phyloP scores from a whole-genome alignment of 2,113 vertebrate genomes.

The Mesitornis unicolor region DNA sequence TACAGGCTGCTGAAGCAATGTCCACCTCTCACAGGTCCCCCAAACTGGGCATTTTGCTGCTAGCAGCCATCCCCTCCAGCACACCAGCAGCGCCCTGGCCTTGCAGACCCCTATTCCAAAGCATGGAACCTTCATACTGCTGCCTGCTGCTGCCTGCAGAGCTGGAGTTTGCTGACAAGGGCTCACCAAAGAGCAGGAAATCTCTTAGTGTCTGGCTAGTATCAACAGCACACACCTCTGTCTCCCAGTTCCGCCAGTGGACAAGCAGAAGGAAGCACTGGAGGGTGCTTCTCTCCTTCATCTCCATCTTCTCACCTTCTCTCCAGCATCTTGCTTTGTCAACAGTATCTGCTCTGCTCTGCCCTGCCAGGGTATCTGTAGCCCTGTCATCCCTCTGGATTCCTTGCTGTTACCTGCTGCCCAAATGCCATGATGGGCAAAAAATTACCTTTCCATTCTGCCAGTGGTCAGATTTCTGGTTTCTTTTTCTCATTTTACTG shows the following conservation, averaged over 20 bases:
- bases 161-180: background rate
- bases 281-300: too few species aligned
- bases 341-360: background rate
- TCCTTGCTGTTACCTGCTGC: rapidly evolving
- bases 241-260: background rate
- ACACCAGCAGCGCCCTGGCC: background rate
- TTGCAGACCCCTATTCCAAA: background rate
- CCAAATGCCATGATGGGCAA: background rate
- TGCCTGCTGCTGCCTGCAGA: background rate
- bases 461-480: background rate
- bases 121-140: background rate
- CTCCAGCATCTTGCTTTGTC: background rate
- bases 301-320: too few species aligned
- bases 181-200: background rate
- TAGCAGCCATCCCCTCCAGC: background rate
- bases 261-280: background rate
- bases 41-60: rapidly evolving
- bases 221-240: background rate
- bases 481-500: background rate
- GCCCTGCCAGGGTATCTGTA: background rate
- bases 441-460: background rate
- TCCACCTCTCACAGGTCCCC: background rate
- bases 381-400: background rate
- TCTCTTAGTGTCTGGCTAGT: background rate
- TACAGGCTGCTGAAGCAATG: background rate